Evolutionary conservation across 37 sponge, comb jelly and placozoan genomes (phyloP), one percentile per base, ranked within the genome.

Genomic region (Cliona cf. orientalis): DNA sequence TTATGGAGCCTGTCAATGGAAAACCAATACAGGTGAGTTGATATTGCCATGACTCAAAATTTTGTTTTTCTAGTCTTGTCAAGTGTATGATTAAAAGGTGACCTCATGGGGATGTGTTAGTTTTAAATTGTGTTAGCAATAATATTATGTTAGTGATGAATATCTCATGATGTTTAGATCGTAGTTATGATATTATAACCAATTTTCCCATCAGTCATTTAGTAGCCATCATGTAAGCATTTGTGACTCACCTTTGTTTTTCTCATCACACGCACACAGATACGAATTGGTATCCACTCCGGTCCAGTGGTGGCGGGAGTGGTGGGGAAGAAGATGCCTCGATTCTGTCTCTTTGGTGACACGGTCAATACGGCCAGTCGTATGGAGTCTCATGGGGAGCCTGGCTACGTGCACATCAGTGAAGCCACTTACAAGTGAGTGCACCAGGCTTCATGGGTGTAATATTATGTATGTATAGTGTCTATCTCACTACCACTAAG

Each of bases 271-370:
- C 67, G 89, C 26, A 5, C 6, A 9, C 67, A 91, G 87, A 87
- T 96, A 36, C 88, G 98, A 1, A 92, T 97, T 78, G 98, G 98
- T 0, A 83, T 97, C 25, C 98, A 97, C 78, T 71, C 95, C n/a
- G 98, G 95, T 25, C 83, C 84, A 55, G 90, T 89, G 26, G 92
- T 95, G 28, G 92, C 98, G 6, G 98, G 95, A 60, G 93, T 97
- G 68, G 95, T 95, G 38, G 98, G 98, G 3, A 57, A 42, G 61
- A 92, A 84, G 75, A 97, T 97, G 98, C 95, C 94, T 0, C 88
- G 95, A 25, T 97, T 91, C 76, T 97, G 98, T 66, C 72, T 97
- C 59, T 95, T 97, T 84, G 98, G 98, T 4, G 96, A 97, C 63
- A 97, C 98, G 29, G 95, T 97, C 79, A 95, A 97, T 78, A 88